Conservation (phyloP, 2,113 vertebrate species). For the Sprattus sprattus region DNA sequence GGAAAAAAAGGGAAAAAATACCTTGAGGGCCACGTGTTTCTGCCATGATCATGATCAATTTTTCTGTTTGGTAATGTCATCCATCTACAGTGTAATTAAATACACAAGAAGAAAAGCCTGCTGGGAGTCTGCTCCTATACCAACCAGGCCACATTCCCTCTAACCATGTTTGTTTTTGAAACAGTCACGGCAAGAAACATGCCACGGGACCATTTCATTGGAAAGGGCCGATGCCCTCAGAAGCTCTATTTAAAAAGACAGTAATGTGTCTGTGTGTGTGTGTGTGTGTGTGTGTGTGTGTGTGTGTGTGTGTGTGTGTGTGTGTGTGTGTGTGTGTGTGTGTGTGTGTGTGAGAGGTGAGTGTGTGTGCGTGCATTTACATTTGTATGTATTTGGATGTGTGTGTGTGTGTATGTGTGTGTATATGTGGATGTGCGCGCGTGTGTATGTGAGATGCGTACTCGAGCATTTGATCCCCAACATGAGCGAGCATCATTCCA, state of each 20-base stretch:
- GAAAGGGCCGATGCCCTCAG: slow-evolving; percentile 58
- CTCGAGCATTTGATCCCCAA: slow-evolving; percentile 68
- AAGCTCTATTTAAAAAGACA: slow-evolving; percentile 58
- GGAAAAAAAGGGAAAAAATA: slow-evolving; percentile 35
- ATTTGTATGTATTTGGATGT: slow-evolving; percentile 12
- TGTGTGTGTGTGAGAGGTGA: slow-evolving; percentile 35
- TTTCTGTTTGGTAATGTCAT: not conserved
- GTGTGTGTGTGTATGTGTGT: not conserved
- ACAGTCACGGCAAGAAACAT: slow-evolving; percentile 32
- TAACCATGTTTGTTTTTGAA: slow-evolving; percentile 35
- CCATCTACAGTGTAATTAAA: not conserved
- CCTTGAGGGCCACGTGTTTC: not conserved
- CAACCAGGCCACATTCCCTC: slow-evolving; percentile 39
- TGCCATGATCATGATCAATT: not conserved
- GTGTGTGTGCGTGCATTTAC: slow-evolving; percentile 24
- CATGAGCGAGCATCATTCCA: slow-evolving; percentile 70
- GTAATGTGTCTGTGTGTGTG: slow-evolving; percentile 42
- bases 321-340: not conserved
- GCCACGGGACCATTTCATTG: slow-evolving; percentile 50
- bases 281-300: not conserved
- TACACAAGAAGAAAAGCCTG: not conserved
- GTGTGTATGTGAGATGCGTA: slow-evolving; percentile 51
- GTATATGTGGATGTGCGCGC: slow-evolving; percentile 19
- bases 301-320: not conserved
- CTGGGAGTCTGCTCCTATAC: not conserved